Evolutionary conservation across 2,888 invertebrate species (phyloP), one percentile per base, ranked within the genome.

Genomic region (Heteromurus nitidus): DNA sequence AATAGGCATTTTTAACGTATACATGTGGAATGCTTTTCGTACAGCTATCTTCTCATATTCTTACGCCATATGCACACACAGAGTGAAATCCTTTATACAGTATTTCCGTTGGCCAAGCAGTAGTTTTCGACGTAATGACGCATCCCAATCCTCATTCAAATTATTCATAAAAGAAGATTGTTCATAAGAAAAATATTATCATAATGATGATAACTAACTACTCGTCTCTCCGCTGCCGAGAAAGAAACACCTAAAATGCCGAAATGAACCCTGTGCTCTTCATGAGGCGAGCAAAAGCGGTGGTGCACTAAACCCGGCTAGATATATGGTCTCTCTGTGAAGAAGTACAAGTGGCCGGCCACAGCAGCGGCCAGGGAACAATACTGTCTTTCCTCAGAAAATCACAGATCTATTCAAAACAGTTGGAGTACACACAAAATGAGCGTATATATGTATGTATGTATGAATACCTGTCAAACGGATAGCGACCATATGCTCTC

Each of bases 401-500:
- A 76, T 76, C 76, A 76, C 68, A 67, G 68, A 76, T 68, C 76
- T 76, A 68, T 76, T 76, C 76, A 76, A 36, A 74, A 68, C 47
- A 47, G 47, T 47, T 47, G 47, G 16, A 47, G n/a, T n/a, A 47
- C 47, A 36, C 36, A 36, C n/a, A 16, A 47, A 47, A 24, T 55
- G 22, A 22, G 55, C 24, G 9, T 55, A 26, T 22, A 55, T n/a
- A n/a, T n/a, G n/a, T n/a, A n/a, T n/a, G n/a, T n/a, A n/a, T n/a
- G n/a, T n/a, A n/a, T n/a, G n/a, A n/a, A 11, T 62, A 18, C 31
- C 70, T 70, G 70, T 70, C 70, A 79, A 79, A 70, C 64, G 64
- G 62, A 79, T 79, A 69, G 65, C 72, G 58, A 72, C 80, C 80
- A 80, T 79, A 80, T 80, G 80, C 80, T 58, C 31, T 31, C 65